Percentiles rank a stretch among this genome's conserved stretches.
Conservation (phyloP, 53 echinoderm and acorn worm genomes). For the Apostichopus leukothele region DNA sequence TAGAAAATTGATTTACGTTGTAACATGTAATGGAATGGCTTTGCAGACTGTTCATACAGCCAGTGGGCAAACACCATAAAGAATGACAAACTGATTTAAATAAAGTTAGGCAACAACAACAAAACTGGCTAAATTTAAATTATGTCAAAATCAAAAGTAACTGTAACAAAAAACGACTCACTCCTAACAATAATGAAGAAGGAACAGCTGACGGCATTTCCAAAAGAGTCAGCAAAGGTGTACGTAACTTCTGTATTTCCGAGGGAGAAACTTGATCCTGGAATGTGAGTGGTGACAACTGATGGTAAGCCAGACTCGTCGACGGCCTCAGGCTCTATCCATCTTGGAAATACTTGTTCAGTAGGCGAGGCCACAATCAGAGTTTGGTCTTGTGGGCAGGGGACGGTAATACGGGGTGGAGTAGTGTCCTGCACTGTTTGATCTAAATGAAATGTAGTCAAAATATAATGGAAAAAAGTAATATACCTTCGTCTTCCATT, state of each 20-base stretch:
- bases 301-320: slow-evolving; percentile 21
- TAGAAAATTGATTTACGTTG: no score
- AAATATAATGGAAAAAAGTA: no score
- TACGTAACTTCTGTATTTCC: slow-evolving; percentile 35
- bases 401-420: not conserved
- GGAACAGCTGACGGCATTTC: slow-evolving; percentile 26
- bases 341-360: slow-evolving; percentile 35
- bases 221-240: slow-evolving; percentile 22
- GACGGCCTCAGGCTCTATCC: slow-evolving; percentile 9
- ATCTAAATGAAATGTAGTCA: not conserved
- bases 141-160: not conserved
- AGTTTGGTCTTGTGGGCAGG: slow-evolving; percentile 26
- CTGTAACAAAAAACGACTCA: not conserved
- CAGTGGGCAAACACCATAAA: not conserved
- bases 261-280: slow-evolving; percentile 26
- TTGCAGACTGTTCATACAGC: not conserved
- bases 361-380: not conserved
- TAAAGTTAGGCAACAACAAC: no score
- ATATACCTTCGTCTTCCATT: no score
- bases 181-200: slow-evolving; percentile 16
- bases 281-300: slow-evolving; percentile 21
- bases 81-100: not conserved
- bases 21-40: no score
- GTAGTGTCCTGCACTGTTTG: not conserved
- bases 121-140: not conserved